These are phyloP conservation scores for Augochlorella aurata DNA, from an alignment of 2,888 invertebrate genomes.

Conservation along the genomic window DNA sequence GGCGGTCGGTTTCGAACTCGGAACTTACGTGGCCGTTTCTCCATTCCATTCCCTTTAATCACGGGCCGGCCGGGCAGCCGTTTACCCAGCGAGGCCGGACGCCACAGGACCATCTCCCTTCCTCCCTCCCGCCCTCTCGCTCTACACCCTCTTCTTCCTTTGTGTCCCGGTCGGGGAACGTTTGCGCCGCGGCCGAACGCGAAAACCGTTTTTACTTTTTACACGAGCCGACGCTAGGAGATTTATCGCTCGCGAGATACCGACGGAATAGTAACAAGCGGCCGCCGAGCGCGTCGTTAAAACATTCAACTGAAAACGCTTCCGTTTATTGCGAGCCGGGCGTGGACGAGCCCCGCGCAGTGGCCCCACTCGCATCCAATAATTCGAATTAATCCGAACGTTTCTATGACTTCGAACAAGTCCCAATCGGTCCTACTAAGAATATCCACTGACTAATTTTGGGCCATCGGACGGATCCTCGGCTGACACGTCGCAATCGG, in stretches of 20 bases:
- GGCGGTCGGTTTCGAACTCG: slow-evolving; percentile 40
- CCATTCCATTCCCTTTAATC: slow-evolving; percentile 58
- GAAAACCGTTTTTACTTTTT: slow-evolving; percentile 42
- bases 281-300: slow-evolving; percentile 9
- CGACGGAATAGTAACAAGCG: slow-evolving; percentile 40
- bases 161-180: slow-evolving; percentile 44
- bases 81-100: slow-evolving; percentile 46
- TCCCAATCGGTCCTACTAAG: too few relatives aligned
- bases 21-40: slow-evolving; percentile 55
- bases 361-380: not conserved
- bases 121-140: not conserved
- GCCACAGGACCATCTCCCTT: not conserved
- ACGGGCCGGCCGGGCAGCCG: slow-evolving; percentile 50
- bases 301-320: slow-evolving; percentile 35
- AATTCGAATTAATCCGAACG: too few relatives aligned
- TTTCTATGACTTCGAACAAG: too few relatives aligned
- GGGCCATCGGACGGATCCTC: not conserved
- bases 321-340: slow-evolving; percentile 30
- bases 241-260: slow-evolving; percentile 52
- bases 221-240: slow-evolving; percentile 19
- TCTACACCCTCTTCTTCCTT: not conserved
- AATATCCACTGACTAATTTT: too few relatives aligned
- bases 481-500: not conserved
- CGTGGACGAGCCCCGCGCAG: not conserved
- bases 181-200: slow-evolving; percentile 40